Conservation (phyloP, 2,113 vertebrate genomes). For the Oxygymnocypris stewartii region DNA sequence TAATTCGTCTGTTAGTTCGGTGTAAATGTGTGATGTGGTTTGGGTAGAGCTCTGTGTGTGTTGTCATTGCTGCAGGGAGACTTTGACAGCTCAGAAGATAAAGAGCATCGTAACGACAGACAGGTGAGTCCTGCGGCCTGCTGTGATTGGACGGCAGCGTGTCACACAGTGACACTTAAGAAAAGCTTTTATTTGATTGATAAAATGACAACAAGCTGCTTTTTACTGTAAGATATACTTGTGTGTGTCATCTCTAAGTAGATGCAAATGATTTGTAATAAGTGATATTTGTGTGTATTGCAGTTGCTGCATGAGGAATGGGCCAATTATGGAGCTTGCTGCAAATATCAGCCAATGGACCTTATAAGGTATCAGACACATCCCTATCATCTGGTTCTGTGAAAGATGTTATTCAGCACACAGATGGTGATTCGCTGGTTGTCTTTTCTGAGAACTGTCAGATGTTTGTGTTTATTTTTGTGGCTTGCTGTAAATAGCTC, state of each 20-base stretch:
- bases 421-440: background rate
- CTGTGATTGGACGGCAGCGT: conserved; percentile 13
- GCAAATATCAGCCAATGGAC: conserved; percentile 95
- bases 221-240: background rate
- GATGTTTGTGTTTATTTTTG: background rate
- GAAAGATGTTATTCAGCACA: background rate
- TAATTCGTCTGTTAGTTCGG: background rate
- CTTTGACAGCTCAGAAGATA: conserved; percentile 79
- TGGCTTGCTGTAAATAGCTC: background rate
- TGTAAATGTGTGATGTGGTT: conserved; percentile 72
- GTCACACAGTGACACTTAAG: background rate
- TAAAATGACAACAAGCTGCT: conserved; percentile 14
- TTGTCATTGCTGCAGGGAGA: conserved; percentile 78
- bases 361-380: conserved; percentile 85
- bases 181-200: conserved; percentile 16
- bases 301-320: conserved; percentile 93
- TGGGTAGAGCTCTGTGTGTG: background rate
- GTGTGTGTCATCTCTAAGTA: conserved; percentile 2
- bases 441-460: background rate
- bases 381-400: background rate
- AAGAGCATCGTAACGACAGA: conserved; percentile 86
- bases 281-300: conserved; percentile 48
- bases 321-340: conserved; percentile 94
- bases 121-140: conserved; percentile 75
- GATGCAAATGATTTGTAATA: too few species aligned